Base-by-base conservation (phyloP, 2,888 invertebrate species). In the Phortica magna region DNA sequence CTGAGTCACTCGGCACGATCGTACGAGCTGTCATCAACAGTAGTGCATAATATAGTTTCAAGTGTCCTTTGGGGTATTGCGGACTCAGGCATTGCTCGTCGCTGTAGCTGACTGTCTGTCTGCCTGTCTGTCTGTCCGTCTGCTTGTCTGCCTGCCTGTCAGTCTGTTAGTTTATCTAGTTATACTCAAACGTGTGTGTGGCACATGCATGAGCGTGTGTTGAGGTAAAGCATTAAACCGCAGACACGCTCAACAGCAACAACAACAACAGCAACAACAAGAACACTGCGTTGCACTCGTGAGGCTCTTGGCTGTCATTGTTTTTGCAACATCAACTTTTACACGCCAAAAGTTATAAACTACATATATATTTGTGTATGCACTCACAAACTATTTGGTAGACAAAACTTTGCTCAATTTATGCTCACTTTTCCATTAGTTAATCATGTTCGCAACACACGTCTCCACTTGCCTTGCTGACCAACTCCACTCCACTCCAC, bases 401-500 rank as follows among this genome's bases (percentile, higher is more conserved):
- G 3, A 31, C 17, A 39, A 39, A 31, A 7, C 22, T 57, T 61
- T 43, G 42, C 17, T 12, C 68, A 12, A 7, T 39, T 43, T 12
- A 68, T 5, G 7, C 10, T 42, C 41, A 17, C 65, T 41, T 12
- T 12, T 83, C 87, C 87, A 86, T 86, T 86, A 86, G 85, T 86
- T 86, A 86, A 86, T 86, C 84, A 86, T 84, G 75, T 77, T 79
- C 79, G 78, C 9, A 43, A 19, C 12, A 43, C 68, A 7, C 43
- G 65, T 43, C 74, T 76, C 78, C 39, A 64, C 68, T 7, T 68
- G 2, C 31, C 31, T 31, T 0, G 31, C 5, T 31, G 31, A 31
- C 31, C 31, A 31, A 31, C 31, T 31, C 31, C 65, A n/a, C n/a
- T n/a, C n/a, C n/a, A 43, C 43, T 43, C 10, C 7, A 43, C 43